A percentile compares a stretch with the other conserved stretches of the same genome.
Evolutionary conservation across 2,113 vertebrate species (phyloP).

Genomic region (Rhinoderma darwinii): DNA sequence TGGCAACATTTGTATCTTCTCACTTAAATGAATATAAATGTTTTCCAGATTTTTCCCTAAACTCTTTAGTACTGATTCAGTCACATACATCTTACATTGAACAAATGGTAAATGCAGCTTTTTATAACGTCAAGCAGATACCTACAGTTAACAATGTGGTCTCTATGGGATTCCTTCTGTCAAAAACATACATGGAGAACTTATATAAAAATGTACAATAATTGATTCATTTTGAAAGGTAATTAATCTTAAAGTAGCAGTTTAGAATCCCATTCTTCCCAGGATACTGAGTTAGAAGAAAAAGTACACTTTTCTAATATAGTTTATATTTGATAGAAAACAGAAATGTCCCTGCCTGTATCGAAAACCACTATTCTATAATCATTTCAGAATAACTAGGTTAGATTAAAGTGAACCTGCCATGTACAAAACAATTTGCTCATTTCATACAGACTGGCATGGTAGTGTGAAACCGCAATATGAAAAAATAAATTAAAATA

Average conservation of each 20-base stretch:
- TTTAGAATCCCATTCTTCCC: conserved; percentile 20
- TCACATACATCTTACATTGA: neutral
- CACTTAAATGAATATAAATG: neutral
- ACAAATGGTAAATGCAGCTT: neutral
- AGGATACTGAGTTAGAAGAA: neutral
- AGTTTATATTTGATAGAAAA: conserved; percentile 46
- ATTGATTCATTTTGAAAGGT: conserved; percentile 49
- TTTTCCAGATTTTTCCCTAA: neutral
- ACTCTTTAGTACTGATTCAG: neutral
- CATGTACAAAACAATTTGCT: conserved; percentile 46
- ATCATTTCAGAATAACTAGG: conserved; percentile 36
- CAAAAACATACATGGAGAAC: conserved; percentile 30
- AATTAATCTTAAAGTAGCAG: conserved; percentile 35
- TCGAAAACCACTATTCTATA: conserved; percentile 18
- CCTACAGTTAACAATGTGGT: neutral
- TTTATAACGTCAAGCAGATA: neutral
- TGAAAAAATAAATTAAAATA: conserved; percentile 30
- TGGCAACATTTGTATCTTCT: neutral
- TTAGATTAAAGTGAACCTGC: conserved; percentile 44
- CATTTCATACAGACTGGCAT: conserved; percentile 11
- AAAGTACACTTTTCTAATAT: conserved; percentile 28
- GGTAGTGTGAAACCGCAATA: conserved; percentile 11
- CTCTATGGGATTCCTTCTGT: conserved; percentile 1
- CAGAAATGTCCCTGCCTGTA: conserved; percentile 9
- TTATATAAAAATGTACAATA: conserved; percentile 30